Evolutionary conservation across 2,113 vertebrate genomes (phyloP).

Genomic region (Catagonus wagneri): DNA sequence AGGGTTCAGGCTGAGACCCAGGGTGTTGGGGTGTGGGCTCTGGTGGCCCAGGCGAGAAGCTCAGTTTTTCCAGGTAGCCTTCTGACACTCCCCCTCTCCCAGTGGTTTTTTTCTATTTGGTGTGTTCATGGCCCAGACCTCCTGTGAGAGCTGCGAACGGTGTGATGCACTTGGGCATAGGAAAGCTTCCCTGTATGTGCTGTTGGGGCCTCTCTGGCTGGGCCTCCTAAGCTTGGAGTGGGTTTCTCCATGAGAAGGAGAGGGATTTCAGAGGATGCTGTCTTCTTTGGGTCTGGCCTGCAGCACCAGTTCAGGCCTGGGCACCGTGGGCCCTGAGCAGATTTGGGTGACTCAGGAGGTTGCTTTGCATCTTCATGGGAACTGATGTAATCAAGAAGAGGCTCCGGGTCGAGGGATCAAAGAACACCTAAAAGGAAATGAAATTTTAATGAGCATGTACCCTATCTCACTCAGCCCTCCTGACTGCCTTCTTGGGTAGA

Average conservation of each 20-base stretch:
- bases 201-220: background rate
- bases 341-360: background rate
- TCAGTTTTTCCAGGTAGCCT: background rate
- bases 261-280: background rate
- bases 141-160: background rate
- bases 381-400: conserved; percentile 5
- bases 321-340: background rate
- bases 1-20: background rate
- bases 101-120: background rate
- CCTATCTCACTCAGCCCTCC: background rate
- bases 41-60: background rate
- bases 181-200: background rate
- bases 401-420: conserved; percentile 5
- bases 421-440: conserved; percentile 32
- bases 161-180: background rate
- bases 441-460: conserved; percentile 12
- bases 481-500: background rate
- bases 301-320: background rate
- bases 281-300: background rate
- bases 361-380: conserved; percentile 6
- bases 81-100: background rate
- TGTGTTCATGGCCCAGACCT: background rate
- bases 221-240: background rate
- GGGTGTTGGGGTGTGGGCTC: background rate
- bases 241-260: background rate